Base-by-base conservation (phyloP, 2,888 invertebrate genomes). In the Phymatocera aterrima region DNA sequence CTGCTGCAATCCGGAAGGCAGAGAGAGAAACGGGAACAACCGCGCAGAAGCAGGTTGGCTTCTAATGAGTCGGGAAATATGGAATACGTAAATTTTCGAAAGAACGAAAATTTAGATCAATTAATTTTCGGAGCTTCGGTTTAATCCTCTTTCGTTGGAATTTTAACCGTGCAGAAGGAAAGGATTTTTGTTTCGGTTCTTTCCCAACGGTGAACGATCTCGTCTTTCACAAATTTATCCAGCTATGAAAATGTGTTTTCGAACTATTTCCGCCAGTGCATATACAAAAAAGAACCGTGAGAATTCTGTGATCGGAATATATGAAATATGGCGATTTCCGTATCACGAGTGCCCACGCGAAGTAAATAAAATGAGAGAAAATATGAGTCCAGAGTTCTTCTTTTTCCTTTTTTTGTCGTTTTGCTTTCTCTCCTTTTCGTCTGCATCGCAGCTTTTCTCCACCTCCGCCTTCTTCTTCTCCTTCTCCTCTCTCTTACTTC, bases 331-430 rank as follows among this genome's bases (percentile, higher is more conserved):
- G n/a, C n/a, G 46, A 4, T 57, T 28, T 57, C 57, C 57, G 24
- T 57, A 57, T 57, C 57, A 28, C 57, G 10, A 57, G 57, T 28
- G 21, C 28, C 57, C 57, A 57, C 57, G 57, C 57, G 57, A 57
- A n/a, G 15, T 46, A 46, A 46, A 46, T 46, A 46, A 46, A 46
- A 46, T 15, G 46, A 10, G 8, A 46, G 46, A 15, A 57, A 57
- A 57, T 57, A 57, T 28, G 57, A 10, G 28, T 57, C 57, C n/a
- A n/a, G 57, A 57, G 57, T 57, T 57, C 15, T 48, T 18, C 18
- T 46, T 48, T 48, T 48, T 48, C 18, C 4, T 5, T 48, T 21
- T 18, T 18, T 21, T 51, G 6, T 21, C 10, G 18, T 51, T 51
- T 51, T 46, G 1, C 4, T 46, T 21, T 51, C 2, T 2, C 1